Conservation (phyloP, 2,797 vertebrate genomes). For the Anableps anableps region DNA sequence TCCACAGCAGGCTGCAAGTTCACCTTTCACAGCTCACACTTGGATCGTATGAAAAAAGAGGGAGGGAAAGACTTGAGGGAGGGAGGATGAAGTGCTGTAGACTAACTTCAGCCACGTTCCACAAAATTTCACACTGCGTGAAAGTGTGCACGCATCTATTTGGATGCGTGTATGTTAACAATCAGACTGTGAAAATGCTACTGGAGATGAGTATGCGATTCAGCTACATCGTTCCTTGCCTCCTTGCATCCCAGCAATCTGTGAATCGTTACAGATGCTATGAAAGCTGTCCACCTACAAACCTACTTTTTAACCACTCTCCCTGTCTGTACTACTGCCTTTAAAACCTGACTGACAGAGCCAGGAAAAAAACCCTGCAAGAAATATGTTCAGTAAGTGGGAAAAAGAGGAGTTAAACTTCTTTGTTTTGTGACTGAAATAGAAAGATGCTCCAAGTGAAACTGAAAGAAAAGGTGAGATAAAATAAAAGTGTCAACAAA, state of each 20-base stretch:
- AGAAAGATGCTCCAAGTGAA: constrained; percentile 25
- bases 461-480: constrained; percentile 22
- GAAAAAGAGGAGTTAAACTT: constrained; percentile 14
- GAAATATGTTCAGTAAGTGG: background rate
- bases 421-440: constrained; percentile 38
- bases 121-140: constrained; percentile 45
- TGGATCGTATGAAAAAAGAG: constrained; percentile 70
- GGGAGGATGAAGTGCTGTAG: constrained; percentile 24
- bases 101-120: constrained; percentile 77
- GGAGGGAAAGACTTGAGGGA: constrained; percentile 3
- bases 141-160: constrained; percentile 5
- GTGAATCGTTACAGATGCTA: constrained; percentile 69
- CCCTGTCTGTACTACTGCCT: constrained; percentile 26
- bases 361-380: constrained; percentile 20
- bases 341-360: constrained; percentile 40
- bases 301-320: constrained; percentile 13
- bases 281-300: constrained; percentile 63
- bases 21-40: constrained; percentile 81
- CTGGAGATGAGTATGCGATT: constrained; percentile 54
- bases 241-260: constrained; percentile 53
- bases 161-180: constrained; percentile 49
- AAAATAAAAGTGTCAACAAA: constrained; percentile 60
- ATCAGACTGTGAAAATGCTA: constrained; percentile 73
- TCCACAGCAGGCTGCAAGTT: constrained; percentile 81
- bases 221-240: constrained; percentile 64